Percentiles rank a stretch among this genome's conserved stretches.
phyloP scores from a whole-genome alignment of 2,113 vertebrate genomes.

The Sceloporus undulatus region DNA sequence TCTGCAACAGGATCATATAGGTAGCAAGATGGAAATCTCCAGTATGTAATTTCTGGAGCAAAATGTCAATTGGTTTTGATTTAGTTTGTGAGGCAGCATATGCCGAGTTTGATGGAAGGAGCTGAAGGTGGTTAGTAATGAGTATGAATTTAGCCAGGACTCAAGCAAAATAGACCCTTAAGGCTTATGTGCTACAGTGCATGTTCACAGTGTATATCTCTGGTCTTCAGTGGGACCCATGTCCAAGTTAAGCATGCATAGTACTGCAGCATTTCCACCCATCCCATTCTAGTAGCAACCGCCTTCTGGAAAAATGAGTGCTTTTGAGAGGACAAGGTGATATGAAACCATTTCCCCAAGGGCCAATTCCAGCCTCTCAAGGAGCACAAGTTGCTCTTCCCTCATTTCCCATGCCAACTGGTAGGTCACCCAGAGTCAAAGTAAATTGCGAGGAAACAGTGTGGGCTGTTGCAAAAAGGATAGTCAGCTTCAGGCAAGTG shows the following conservation, averaged over 20 bases:
- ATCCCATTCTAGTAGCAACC: not conserved
- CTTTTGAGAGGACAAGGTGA: too few relatives aligned
- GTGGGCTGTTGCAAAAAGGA: not conserved
- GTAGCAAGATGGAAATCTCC: not conserved
- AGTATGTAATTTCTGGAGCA: too few relatives aligned
- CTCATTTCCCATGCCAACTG: not conserved
- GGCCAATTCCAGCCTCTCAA: not conserved
- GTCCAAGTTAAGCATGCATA: not conserved
- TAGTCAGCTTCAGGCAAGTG: not conserved
- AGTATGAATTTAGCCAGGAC: not conserved
- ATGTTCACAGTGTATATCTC: not conserved
- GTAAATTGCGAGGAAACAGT: not conserved
- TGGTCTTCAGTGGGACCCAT: not conserved
- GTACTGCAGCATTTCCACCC: too few relatives aligned
- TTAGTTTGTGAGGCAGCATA: not conserved
- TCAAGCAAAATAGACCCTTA: too few relatives aligned
- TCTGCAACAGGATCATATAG: not conserved
- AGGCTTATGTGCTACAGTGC: not conserved
- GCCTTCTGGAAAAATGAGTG: not conserved
- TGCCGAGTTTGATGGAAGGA: not conserved
- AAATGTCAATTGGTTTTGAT: not conserved
- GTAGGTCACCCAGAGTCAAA: not conserved
- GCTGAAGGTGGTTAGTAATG: not conserved
- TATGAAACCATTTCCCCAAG: not conserved
- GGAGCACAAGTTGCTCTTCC: not conserved